Evolutionary conservation across 2,797 vertebrate species (phyloP).

Genomic region (Hirundo rustica): DNA sequence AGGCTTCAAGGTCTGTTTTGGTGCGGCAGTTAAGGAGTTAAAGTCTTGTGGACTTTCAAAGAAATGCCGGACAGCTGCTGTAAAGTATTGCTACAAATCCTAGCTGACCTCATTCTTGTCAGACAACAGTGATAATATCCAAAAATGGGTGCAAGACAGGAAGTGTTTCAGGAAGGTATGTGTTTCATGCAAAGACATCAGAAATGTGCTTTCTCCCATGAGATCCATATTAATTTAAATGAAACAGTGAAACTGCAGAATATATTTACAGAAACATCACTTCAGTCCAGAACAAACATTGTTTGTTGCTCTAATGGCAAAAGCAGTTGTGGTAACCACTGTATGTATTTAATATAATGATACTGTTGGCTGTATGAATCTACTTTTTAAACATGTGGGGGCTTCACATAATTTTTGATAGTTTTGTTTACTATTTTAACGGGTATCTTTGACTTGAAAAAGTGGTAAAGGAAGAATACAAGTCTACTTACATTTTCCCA

Average conservation of each 20-base stretch:
- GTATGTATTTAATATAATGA: not conserved
- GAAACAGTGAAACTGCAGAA: conserved; percentile 17
- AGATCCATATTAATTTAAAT: conserved; percentile 27
- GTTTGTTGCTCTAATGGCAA: conserved; percentile 23
- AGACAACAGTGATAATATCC: conserved; percentile 29
- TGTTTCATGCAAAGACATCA: conserved; percentile 55
- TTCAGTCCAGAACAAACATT: not conserved
- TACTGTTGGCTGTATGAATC: not conserved
- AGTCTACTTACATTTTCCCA: not conserved
- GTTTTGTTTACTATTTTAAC: not conserved
- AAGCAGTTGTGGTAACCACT: not conserved
- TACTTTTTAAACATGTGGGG: not conserved
- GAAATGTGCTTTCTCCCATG: not conserved
- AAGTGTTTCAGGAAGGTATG: conserved; percentile 36
- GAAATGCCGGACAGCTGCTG: conserved; percentile 24
- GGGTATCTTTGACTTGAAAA: not conserved
- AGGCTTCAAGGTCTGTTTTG: not conserved
- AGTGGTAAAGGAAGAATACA: not conserved
- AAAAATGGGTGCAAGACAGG: conserved; percentile 19
- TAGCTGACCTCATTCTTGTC: conserved; percentile 60
- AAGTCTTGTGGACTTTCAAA: conserved; percentile 3
- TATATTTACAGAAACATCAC: conserved; percentile 28
- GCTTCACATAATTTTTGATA: not conserved
- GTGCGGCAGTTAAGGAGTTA: conserved; percentile 33
- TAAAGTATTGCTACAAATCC: conserved; percentile 31